phyloP scores from a whole-genome alignment of 2,888 invertebrate species.

The Drosophila atroscutellata region DNA sequence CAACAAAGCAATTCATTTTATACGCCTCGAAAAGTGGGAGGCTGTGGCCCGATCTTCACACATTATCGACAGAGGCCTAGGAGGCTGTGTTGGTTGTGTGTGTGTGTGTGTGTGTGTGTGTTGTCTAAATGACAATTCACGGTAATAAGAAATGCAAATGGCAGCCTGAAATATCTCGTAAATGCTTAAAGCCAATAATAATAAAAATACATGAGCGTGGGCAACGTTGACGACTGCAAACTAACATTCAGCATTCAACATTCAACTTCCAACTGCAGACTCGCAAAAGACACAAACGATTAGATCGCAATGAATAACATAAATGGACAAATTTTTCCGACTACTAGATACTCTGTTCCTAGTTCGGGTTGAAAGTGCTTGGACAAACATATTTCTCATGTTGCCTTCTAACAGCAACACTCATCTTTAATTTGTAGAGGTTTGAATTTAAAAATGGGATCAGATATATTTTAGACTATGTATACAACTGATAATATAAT shows the following conservation, averaged over 20 bases:
- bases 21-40: constrained; percentile 22
- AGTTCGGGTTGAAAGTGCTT: background rate
- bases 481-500: too few relatives aligned
- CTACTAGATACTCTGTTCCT: constrained; percentile 8
- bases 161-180: constrained; percentile 57
- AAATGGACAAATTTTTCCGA: too few relatives aligned
- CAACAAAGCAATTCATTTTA: constrained; percentile 78
- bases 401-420: background rate
- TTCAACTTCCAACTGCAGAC: constrained; percentile 18
- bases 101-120: background rate
- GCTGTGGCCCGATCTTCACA: constrained; percentile 67
- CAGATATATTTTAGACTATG: too few relatives aligned
- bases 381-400: background rate
- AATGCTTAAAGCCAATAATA: constrained; percentile 77
- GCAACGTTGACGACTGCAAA: constrained; percentile 38
- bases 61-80: constrained; percentile 53
- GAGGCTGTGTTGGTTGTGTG: background rate
- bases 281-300: constrained; percentile 53
- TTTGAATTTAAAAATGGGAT: too few relatives aligned
- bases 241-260: constrained; percentile 43
- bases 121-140: constrained; percentile 69
- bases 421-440: background rate
- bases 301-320: constrained; percentile 69
- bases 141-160: constrained; percentile 75
- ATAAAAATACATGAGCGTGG: constrained; percentile 79